Base-by-base conservation (phyloP, 1,140 invertebrate species). In the Drosophila obscura region DNA sequence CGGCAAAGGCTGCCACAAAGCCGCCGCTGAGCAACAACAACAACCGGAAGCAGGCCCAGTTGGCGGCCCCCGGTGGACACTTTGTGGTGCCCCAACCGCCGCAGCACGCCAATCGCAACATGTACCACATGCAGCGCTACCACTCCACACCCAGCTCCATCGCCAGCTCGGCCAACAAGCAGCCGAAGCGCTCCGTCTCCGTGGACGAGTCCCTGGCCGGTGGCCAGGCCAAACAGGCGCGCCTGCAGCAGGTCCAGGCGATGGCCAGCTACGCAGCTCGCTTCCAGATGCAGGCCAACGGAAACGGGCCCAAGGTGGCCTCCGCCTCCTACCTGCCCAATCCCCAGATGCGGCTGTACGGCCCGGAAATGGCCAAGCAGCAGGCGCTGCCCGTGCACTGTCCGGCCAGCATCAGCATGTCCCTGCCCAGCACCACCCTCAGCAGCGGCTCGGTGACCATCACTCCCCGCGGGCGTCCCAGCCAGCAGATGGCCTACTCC, bases 161-260 rank as follows among this genome's bases (percentile, higher is more conserved):
- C 41, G 90, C 90, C 69, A 91, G 90, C 56, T 55, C 90, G 6
- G 88, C 81, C 48, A 87, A 91, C 58, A 90, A 91, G 66, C 80
- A 76, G 56, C 66, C 90, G 1, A 91, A 91, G 57, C 73, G 90
- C 4, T 81, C 90, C 2, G 45, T 77, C 2, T 88, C 82, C 7
- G 57, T 91, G 35, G 90, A 91, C 55, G 90, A 91, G 13, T 52
- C 69, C 0, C 71, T 71, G 31, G 73, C 8, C 31, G 31, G 31
- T 0, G 31, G 31, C 31, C 31, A 31, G 31, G 31, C 68, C 24
- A 82, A 90, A 52, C 79, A 83, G n/a, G 72, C 77, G 7, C 73
- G 82, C 4, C n/a, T 80, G 5, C 61, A 64, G 16, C 63, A 77
- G 45, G 64, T 61, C 0, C 78, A 66, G 48, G 58, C 52, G 8